Conservation (phyloP, 2,888 invertebrate species). For the Drosophila recens region DNA sequence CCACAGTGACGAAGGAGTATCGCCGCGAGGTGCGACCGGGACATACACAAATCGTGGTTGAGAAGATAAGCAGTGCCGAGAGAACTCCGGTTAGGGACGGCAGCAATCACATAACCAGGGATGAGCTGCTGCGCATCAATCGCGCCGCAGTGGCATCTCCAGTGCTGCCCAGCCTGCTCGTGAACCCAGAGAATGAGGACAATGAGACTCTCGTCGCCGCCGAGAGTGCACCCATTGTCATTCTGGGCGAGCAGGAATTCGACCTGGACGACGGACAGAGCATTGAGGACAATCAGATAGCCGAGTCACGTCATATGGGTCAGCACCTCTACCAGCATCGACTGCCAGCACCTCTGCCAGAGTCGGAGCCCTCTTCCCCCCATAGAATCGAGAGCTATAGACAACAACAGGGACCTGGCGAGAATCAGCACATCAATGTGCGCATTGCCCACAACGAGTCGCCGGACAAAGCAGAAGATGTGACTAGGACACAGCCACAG, state of each 20-base stretch:
- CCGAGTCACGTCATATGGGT: conserved; percentile 82
- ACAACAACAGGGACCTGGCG: conserved; percentile 62
- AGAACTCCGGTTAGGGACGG: conserved; percentile 85
- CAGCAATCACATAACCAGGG: conserved; percentile 87
- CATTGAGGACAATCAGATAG: conserved; percentile 86
- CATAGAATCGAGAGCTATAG: conserved; percentile 50
- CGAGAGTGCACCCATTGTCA: conserved; percentile 86
- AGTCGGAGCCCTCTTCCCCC: conserved; percentile 3
- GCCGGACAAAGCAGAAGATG: conserved; percentile 36
- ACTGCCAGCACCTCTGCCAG: conserved; percentile 43
- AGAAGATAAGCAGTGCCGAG: conserved; percentile 62
- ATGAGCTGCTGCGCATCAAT: conserved; percentile 89
- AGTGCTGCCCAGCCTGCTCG: conserved; percentile 74
- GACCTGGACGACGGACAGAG: conserved; percentile 80
- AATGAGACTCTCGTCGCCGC: conserved; percentile 70
- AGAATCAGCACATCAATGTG: conserved; percentile 78
- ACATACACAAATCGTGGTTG: conserved; percentile 81
- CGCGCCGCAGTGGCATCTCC: conserved; percentile 84
- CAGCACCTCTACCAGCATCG: conserved; percentile 67
- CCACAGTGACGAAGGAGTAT: conserved; percentile 76
- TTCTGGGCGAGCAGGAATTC: conserved; percentile 85
- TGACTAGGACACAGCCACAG: conserved; percentile 45
- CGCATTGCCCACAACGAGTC: conserved; percentile 75
- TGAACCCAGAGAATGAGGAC: conserved; percentile 62
- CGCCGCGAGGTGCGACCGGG: conserved; percentile 77